phyloP scores from a whole-genome alignment of 2,888 invertebrate species.

The Harpalus rufipes region DNA sequence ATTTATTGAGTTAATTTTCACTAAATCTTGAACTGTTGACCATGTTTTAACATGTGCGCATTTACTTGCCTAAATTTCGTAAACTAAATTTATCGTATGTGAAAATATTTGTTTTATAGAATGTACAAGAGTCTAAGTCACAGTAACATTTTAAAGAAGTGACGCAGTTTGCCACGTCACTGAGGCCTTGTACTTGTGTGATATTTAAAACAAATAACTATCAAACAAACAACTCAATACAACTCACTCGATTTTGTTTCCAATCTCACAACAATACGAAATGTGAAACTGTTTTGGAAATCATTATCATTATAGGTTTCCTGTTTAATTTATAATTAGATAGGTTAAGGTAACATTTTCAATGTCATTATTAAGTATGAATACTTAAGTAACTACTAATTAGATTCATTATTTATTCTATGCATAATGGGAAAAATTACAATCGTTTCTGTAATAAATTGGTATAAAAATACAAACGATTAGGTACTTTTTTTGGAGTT shows the following conservation, averaged over 20 bases:
- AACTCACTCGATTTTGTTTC: background rate
- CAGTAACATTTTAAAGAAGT: slow-evolving; percentile 58
- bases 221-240: slow-evolving; percentile 11
- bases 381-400: background rate
- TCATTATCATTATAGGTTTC: slow-evolving; percentile 23
- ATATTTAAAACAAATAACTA: slow-evolving; percentile 53
- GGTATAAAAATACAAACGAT: no score
- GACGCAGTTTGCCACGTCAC: slow-evolving; percentile 56
- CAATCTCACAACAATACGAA: background rate
- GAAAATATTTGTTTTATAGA: slow-evolving; percentile 40
- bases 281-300: background rate
- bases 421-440: background rate
- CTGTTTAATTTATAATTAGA: slow-evolving; percentile 19
- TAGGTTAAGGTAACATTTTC: slow-evolving; percentile 2
- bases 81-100: slow-evolving; percentile 3
- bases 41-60: no score
- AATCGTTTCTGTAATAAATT: background rate
- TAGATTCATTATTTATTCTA: background rate
- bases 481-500: no score
- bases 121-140: slow-evolving; percentile 49
- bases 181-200: slow-evolving; percentile 46
- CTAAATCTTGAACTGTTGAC: no score
- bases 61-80: background rate
- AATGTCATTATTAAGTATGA: background rate
- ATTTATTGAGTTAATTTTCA: no score